Evolutionary conservation across 2,888 invertebrate species (phyloP), one percentile per base, ranked within the genome.

Genomic region (Amphipyra tragopoginis): DNA sequence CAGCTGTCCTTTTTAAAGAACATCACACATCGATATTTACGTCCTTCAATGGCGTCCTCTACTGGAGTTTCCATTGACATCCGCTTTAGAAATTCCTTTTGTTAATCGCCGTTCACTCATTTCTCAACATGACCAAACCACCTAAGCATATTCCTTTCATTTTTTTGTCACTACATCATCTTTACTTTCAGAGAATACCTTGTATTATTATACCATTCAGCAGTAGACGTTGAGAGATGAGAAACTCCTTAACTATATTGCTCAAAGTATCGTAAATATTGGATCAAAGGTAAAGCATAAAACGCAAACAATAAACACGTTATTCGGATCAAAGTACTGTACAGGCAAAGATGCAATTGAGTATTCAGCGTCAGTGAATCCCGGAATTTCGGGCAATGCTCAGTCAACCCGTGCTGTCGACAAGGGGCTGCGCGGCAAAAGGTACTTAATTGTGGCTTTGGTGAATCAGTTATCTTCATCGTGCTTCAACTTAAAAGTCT

Each of bases 371-470:
- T 58, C 67, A 63, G 55, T 54, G 39, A 71, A 50, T 53, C 15
- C 21, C 21, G 15, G 36, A 54, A 63, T 70, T 74, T 62, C 29
- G 40, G 38, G 14, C 57, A 60, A 56, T 58, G 56, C 26, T 68
- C 68, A 60, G 50, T 51, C 43, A 48, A 58, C 55, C 52, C 26
- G 14, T 40, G 39, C 53, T 50, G 57, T 55, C 56, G 47, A 56
- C 55, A 56, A 44, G 62, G 40, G 44, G 40, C 14, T 59, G 44
- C 14, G 43, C 39, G 38, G 58, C 49, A 65, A 59, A 70, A 63
- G 62, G 66, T 74, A 74, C 54, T 71, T 73, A 62, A 70, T 70
- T 66, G 62, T 73, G 71, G 66, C 56, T 73, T 65, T 55, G 54
- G 74, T 56, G 62, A 70, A 72, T 70, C 62, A 56, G 66, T 62